Conservation (phyloP, 1,140 invertebrate species). For the Colletes gigas region DNA sequence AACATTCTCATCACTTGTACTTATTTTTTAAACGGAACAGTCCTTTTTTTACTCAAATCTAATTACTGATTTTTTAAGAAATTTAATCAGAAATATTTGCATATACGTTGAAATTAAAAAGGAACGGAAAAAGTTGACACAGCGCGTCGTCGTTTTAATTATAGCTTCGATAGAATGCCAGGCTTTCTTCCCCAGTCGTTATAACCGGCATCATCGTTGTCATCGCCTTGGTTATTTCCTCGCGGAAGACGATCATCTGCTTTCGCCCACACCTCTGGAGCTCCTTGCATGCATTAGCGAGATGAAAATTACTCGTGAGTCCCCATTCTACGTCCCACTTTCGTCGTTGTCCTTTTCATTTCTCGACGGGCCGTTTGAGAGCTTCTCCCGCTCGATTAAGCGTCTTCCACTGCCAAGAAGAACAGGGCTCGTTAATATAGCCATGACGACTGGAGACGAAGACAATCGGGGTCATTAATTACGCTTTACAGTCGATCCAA, state of each 20-base stretch:
- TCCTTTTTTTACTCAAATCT: neutral
- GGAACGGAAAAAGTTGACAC: neutral
- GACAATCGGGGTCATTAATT: slow-evolving; percentile 50
- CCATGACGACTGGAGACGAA: slow-evolving; percentile 12
- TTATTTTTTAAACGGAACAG: too few species aligned
- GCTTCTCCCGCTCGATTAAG: slow-evolving; percentile 47
- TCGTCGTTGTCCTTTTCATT: slow-evolving; percentile 33
- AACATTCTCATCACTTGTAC: too few species aligned
- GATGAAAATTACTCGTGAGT: slow-evolving; percentile 49
- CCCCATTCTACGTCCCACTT: slow-evolving; percentile 23
- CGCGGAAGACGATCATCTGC: slow-evolving; percentile 17
- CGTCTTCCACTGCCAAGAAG: slow-evolving; percentile 20
- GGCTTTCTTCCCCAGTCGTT: neutral
- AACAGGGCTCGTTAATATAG: slow-evolving; percentile 4
- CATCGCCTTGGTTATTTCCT: neutral
- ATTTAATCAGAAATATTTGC: slow-evolving; percentile 15
- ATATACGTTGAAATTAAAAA: neutral
- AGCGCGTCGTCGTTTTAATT: slow-evolving; percentile 37
- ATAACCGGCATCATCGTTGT: neutral
- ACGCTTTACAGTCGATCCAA: too few species aligned
- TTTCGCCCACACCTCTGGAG: slow-evolving; percentile 34
- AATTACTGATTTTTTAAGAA: neutral
- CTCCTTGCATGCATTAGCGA: slow-evolving; percentile 57
- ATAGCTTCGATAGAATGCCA: neutral
- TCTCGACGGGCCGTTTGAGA: slow-evolving; percentile 17